Base-by-base conservation (phyloP, 2,888 invertebrate species). In the Melanostoma scalare region DNA sequence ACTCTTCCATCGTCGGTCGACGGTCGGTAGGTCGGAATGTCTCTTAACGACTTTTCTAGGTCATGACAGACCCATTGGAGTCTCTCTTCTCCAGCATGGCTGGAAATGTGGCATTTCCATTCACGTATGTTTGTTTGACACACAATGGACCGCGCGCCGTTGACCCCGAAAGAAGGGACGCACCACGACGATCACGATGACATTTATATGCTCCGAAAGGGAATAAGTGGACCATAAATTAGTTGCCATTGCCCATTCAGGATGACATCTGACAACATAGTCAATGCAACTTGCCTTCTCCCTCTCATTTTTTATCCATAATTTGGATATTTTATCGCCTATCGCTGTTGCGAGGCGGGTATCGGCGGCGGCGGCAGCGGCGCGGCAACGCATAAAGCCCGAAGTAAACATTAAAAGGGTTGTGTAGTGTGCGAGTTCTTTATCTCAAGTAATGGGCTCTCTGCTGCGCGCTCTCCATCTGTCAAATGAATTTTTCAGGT, bases 241-340 rank as follows among this genome's bases (percentile, higher is more conserved):
- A 84, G 74, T 74, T 84, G 74, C 46, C 79, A 75, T 74, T 84
- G 84, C 84, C 82, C 79, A 84, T 79, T 82, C 68, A 84, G 69
- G 78, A 84, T 84, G 84, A 84, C 84, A 84, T 84, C 84, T 84
- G 84, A 84, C 84, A 84, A 84, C 79, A 79, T 79, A 79, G 84
- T 84, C 84, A 84, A 79, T 79, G 79, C 55, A 46, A 68, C 35
- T 20, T n/a, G 38, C 20, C 73, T 65, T 60, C 61, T 58, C 74
- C 60, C 74, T 73, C 74, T 84, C 84, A 84, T 65, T 74, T 44
- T 55, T 67, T 79, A 61, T 67, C 84, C 79, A 79, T 84, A 84
- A 84, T 84, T 79, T 84, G 74, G 84, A 79, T 79, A 84, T 74
- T 84, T 84, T 84, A 84, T 84, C 74, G 71, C 68, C 58, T 69